Evolutionary conservation across 2,113 vertebrate species (phyloP).

Genomic region (Dipodomys ordii): DNA sequence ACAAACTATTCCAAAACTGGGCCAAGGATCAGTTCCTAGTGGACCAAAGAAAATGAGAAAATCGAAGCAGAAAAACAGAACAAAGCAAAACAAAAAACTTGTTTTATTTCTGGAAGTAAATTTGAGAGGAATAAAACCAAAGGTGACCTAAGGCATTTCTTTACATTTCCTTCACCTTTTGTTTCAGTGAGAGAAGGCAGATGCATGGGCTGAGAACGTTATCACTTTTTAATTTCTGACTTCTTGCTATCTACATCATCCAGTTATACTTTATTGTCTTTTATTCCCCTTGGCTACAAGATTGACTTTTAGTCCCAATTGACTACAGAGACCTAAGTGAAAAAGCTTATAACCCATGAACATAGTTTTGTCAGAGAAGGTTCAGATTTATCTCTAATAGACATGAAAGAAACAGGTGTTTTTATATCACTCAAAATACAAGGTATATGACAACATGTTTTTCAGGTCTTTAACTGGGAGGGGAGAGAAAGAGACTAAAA

Average conservation of each 20-base stretch:
- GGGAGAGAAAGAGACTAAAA: background rate
- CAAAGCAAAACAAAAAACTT: background rate
- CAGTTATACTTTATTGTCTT: slow-evolving; percentile 72
- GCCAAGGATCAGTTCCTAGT: background rate
- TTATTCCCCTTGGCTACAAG: slow-evolving; percentile 63
- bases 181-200: slow-evolving; percentile 38
- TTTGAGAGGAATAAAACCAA: slow-evolving; percentile 50
- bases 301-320: slow-evolving; percentile 59
- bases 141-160: slow-evolving; percentile 25
- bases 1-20: background rate
- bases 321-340: background rate
- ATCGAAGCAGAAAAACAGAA: slow-evolving; percentile 29
- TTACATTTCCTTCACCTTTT: slow-evolving; percentile 41
- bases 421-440: slow-evolving; percentile 13
- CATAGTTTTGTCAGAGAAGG: background rate
- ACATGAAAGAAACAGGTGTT: slow-evolving; percentile 3
- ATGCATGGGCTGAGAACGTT: background rate
- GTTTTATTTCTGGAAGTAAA: slow-evolving; percentile 47
- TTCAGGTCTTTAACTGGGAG: background rate
- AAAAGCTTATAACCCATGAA: background rate
- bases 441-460: background rate
- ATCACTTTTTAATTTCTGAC: slow-evolving; percentile 67
- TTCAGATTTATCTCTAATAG: slow-evolving; percentile 36
- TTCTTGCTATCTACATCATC: slow-evolving; percentile 52
- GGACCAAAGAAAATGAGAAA: slow-evolving; percentile 45